Evolutionary conservation across 2,113 vertebrate genomes (phyloP).

Genomic region (Microcebus lehilahytsara): DNA sequence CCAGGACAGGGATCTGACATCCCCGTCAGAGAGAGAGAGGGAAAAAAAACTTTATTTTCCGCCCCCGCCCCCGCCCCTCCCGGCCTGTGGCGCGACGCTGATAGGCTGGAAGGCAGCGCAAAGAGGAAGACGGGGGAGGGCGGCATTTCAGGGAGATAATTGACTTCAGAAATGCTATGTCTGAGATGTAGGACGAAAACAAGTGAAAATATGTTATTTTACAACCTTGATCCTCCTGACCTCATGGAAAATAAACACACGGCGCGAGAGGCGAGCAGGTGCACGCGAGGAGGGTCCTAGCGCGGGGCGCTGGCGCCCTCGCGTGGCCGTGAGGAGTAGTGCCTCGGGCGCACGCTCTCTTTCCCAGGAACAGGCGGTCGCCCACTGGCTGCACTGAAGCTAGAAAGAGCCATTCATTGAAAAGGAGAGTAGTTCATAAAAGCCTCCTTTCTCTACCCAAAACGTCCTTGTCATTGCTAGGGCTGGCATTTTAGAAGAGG

Average conservation of each 20-base stretch:
- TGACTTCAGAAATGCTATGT: constrained; percentile 75
- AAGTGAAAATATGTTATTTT: constrained; percentile 84
- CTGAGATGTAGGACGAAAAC: constrained; percentile 80
- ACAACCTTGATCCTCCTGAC: constrained; percentile 85
- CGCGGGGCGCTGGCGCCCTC: constrained; percentile 73
- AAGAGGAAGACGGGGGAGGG: background rate
- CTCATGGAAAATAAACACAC: constrained; percentile 81
- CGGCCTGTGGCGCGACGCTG: background rate
- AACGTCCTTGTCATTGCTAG: too few relatives aligned
- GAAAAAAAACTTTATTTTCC: background rate
- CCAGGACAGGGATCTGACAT: background rate
- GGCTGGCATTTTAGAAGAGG: background rate
- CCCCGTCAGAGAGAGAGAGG: background rate
- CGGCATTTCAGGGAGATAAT: constrained; percentile 74
- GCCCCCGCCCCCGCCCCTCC: background rate
- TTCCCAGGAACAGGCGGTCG: background rate
- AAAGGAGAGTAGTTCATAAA: background rate
- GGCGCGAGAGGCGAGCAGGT: background rate
- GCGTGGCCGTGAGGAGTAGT: constrained; percentile 40
- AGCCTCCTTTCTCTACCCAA: background rate
- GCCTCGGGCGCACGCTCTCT: background rate
- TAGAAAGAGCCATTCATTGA: background rate
- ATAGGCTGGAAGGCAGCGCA: constrained; percentile 8
- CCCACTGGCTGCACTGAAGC: background rate
- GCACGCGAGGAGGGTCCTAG: background rate